Conservation (phyloP, 1,140 invertebrate genomes). For the Bilobella aurantiaca region DNA sequence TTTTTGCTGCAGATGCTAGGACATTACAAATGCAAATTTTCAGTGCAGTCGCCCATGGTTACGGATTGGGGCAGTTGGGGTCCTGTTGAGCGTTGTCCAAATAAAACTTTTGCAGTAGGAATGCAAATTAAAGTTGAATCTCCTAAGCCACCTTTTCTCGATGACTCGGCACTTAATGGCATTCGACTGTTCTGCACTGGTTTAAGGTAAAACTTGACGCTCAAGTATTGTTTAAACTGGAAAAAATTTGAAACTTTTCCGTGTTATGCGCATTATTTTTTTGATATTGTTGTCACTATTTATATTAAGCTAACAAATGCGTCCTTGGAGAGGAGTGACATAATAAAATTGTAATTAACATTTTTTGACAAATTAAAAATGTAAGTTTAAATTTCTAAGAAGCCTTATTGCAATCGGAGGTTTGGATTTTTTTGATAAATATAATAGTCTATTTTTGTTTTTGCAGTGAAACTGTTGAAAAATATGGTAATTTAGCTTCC, state of each 20-base stretch:
- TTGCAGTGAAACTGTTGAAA: neutral
- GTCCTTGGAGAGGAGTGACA: neutral
- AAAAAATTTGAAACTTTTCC: too few species aligned
- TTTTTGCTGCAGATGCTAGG: too few species aligned
- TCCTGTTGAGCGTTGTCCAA: slow-evolving; percentile 9
- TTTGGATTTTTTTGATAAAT: neutral
- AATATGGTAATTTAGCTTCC: neutral
- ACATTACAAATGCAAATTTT: too few species aligned
- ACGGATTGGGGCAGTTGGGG: slow-evolving; percentile 32
- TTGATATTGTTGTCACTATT: neutral
- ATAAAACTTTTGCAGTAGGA: slow-evolving; percentile 20
- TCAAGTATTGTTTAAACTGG: neutral
- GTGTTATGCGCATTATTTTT: too few species aligned
- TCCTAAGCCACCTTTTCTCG: slow-evolving; percentile 15
- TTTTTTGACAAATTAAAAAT: neutral
- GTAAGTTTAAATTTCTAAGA: neutral
- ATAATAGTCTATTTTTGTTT: neutral
- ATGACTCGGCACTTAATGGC: slow-evolving; percentile 30
- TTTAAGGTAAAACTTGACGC: neutral
- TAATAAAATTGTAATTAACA: neutral
- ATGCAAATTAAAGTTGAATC: slow-evolving; percentile 21
- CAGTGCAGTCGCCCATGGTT: slow-evolving; percentile 16
- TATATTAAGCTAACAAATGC: neutral
- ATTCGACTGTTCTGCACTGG: slow-evolving; percentile 15
- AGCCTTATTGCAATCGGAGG: neutral